Conservation (phyloP, 2,797 vertebrate species). For the Manis javanica region DNA sequence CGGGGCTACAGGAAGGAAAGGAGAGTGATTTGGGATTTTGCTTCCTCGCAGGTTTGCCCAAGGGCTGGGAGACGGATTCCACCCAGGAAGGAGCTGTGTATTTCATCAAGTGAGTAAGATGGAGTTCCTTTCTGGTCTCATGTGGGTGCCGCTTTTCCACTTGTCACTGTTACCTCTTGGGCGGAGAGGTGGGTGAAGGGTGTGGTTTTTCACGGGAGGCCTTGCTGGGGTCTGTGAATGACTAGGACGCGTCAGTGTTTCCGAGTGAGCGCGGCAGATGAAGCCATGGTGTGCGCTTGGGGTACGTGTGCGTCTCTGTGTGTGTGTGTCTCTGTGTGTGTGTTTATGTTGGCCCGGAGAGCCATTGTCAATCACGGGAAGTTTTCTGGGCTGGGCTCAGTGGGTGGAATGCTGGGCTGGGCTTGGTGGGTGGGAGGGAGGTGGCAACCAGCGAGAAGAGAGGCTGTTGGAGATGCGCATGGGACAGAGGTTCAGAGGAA, state of each 20-base stretch:
- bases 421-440: neutral
- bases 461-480: neutral
- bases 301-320: neutral
- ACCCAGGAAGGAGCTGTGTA: slow-evolving; percentile 85
- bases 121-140: neutral
- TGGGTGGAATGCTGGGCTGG: neutral
- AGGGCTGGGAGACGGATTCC: slow-evolving; percentile 87
- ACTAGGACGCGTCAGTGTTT: neutral
- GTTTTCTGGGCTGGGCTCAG: neutral
- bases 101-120: slow-evolving; percentile 89
- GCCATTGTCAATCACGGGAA: neutral
- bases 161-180: neutral
- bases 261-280: neutral
- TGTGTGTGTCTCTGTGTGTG: neutral
- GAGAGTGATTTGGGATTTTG: neutral
- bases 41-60: slow-evolving; percentile 84
- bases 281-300: neutral
- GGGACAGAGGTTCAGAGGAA: neutral
- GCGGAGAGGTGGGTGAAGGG: neutral
- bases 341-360: neutral
- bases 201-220: neutral
- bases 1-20: neutral
- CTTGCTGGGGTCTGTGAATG: neutral
- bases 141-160: neutral
- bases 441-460: neutral